Conservation (phyloP, 2,888 invertebrate genomes). For the Hypercompe scribonia region DNA sequence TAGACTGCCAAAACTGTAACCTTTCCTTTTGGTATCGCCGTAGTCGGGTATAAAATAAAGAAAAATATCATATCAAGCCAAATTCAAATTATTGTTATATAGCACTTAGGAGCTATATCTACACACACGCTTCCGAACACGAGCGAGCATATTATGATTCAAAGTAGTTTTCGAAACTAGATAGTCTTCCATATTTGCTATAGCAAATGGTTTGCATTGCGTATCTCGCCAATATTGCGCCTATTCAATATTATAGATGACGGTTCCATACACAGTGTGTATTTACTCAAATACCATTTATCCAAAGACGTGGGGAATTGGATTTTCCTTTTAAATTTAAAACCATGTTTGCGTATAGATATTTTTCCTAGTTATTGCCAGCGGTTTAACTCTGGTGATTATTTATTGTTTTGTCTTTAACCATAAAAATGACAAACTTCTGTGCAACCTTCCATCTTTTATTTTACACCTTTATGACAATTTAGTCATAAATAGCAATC, state of each 20-base stretch:
- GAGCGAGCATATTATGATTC: slow-evolving; percentile 13
- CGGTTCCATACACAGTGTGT: slow-evolving; percentile 8
- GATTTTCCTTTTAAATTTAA: slow-evolving; percentile 1
- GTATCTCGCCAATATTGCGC: slow-evolving; percentile 31
- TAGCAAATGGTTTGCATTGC: slow-evolving; percentile 29
- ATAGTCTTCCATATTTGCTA: slow-evolving; percentile 32
- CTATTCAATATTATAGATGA: slow-evolving; percentile 8
- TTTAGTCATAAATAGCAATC: too few species aligned
- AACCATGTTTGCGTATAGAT: neutral
- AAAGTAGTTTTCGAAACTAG: slow-evolving; percentile 19
- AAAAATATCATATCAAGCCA: neutral
- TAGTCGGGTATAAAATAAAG: too few species aligned
- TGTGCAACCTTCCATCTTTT: too few species aligned
- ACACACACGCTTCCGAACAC: neutral
- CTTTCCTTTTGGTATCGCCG: too few species aligned
- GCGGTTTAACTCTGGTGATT: too few species aligned
- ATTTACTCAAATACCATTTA: slow-evolving; percentile 2
- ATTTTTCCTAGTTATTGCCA: neutral
- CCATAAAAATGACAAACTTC: too few species aligned
- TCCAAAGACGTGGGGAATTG: neutral
- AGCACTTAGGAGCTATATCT: neutral
- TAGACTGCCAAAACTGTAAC: too few species aligned
- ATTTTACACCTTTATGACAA: too few species aligned
- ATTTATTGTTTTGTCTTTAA: too few species aligned
- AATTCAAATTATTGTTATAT: neutral